phyloP scores from a whole-genome alignment of 92 coral and sea anemone species.

The Phymanthus crucifer region DNA sequence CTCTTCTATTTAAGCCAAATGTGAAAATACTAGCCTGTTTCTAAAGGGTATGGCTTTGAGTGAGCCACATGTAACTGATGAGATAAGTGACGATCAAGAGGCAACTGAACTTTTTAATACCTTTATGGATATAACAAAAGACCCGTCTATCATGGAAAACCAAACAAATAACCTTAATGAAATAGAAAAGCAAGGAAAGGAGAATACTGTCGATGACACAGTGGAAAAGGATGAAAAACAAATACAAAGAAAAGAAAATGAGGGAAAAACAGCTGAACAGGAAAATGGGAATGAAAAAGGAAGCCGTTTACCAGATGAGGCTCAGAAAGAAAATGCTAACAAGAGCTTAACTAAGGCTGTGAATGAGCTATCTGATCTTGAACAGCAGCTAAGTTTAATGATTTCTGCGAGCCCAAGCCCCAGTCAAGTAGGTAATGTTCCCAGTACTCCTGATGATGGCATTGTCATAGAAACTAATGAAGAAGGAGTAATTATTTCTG shows the following conservation, averaged over 20 bases:
- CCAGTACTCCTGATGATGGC: background rate
- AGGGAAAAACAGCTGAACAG: background rate
- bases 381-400: conserved; percentile 57
- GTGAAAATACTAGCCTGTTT: background rate
- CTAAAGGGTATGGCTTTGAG: conserved; percentile 5
- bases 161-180: background rate
- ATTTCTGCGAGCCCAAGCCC: conserved; percentile 11
- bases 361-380: conserved; percentile 62
- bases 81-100: conserved; percentile 15
- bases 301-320: background rate
- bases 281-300: background rate
- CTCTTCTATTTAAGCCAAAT: background rate
- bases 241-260: background rate
- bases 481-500: background rate
- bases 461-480: background rate
- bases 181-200: conserved; percentile 4
- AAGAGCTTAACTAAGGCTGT: conserved; percentile 71
- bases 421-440: background rate
- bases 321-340: background rate
- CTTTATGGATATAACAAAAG: conserved; percentile 85
- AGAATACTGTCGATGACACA: background rate
- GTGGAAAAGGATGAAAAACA: background rate
- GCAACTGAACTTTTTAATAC: conserved; percentile 73
- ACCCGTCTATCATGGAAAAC: conserved; percentile 37
- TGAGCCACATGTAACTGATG: conserved; percentile 1